phyloP scores from a whole-genome alignment of 2,797 vertebrate genomes.

The Paramormyrops hopkinsi region DNA sequence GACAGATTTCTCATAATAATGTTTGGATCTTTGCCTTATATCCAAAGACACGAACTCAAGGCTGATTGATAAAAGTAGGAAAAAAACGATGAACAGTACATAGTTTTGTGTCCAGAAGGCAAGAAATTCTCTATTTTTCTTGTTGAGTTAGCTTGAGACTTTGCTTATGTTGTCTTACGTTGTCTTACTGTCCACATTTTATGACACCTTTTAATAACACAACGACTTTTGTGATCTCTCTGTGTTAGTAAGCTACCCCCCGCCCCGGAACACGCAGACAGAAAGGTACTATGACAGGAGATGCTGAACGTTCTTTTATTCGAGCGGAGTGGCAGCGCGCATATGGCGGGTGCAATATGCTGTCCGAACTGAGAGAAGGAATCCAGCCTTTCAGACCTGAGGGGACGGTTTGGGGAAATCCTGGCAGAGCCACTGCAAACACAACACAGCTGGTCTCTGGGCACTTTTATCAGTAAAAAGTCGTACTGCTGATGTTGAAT shows the following conservation, averaged over 20 bases:
- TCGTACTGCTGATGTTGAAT: neutral
- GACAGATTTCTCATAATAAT: neutral
- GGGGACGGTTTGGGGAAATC: neutral
- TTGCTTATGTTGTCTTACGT: neutral
- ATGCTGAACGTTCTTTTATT: neutral
- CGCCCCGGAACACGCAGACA: neutral
- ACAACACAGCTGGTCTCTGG: neutral
- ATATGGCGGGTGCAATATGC: neutral
- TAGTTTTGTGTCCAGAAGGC: neutral
- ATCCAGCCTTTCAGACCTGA: neutral
- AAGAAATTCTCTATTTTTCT: neutral
- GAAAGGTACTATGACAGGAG: neutral
- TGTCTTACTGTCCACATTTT: neutral
- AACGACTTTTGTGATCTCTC: neutral
- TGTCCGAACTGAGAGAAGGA: neutral
- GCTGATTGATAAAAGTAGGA: neutral
- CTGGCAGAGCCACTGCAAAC: neutral
- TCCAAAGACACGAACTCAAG: neutral
- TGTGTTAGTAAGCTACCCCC: neutral
- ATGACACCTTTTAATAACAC: neutral
- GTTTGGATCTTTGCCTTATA: neutral
- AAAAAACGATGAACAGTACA: neutral
- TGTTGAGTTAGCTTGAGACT: neutral
- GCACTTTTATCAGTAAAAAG: neutral
- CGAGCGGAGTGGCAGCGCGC: neutral